These are phyloP conservation scores for Tamias sibiricus DNA, from an alignment of 2,113 vertebrate species.

Conservation along the genomic window DNA sequence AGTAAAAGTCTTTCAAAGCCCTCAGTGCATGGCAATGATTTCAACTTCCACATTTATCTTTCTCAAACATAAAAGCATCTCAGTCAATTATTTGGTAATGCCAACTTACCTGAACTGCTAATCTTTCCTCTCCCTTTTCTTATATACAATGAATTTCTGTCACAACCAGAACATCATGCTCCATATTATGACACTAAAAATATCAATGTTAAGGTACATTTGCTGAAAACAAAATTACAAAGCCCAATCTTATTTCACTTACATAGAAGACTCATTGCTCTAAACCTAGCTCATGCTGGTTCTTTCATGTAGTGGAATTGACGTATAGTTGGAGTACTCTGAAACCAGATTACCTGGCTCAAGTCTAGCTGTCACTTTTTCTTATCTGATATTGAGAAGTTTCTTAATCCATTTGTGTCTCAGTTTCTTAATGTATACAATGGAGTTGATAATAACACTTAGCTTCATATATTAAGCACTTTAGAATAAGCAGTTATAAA, in stretches of 20 bases:
- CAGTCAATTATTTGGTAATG: background rate
- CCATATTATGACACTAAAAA: background rate
- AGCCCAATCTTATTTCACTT: background rate
- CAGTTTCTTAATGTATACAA: background rate
- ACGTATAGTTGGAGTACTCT: background rate
- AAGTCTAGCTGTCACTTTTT: background rate
- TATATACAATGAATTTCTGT: background rate
- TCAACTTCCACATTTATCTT: slow-evolving; percentile 35
- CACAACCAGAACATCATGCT: background rate
- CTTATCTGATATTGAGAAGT: background rate
- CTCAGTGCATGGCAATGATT: background rate
- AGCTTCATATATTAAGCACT: background rate
- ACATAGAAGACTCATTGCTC: background rate
- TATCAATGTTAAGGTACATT: background rate
- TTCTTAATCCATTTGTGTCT: background rate
- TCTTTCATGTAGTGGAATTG: background rate
- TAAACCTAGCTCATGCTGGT: background rate
- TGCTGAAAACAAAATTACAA: slow-evolving; percentile 3
- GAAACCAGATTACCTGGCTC: background rate
- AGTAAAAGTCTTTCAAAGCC: background rate
- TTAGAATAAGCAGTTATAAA: background rate
- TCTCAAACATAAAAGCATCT: slow-evolving; percentile 30
- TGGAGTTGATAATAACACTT: background rate
- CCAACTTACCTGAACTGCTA: background rate
- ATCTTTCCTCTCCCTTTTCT: background rate